Percentiles rank a stretch among this genome's conserved stretches.
Evolutionary conservation across 2,888 invertebrate species (phyloP).

Genomic region (Cancer borealis): DNA sequence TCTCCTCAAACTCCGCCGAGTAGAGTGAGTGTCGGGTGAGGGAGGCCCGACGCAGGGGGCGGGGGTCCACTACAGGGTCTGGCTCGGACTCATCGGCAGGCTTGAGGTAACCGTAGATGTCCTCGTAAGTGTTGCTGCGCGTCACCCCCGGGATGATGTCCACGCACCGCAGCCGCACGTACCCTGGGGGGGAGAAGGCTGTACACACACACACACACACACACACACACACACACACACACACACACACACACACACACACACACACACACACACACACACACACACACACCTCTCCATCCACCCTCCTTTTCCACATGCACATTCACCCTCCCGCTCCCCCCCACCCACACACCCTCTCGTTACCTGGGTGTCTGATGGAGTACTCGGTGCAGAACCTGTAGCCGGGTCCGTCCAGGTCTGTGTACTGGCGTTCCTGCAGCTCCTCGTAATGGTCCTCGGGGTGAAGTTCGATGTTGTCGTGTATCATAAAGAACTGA

Average conservation of each 20-base stretch:
- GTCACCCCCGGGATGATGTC: slow-evolving; percentile 74
- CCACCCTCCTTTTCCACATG: not conserved
- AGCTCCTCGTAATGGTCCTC: slow-evolving; percentile 76
- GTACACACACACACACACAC: not conserved
- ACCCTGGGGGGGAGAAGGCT: slow-evolving; percentile 75
- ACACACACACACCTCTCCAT: not conserved
- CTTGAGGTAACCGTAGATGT: slow-evolving; percentile 65
- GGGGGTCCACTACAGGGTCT: slow-evolving; percentile 61
- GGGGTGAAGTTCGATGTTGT: slow-evolving; percentile 78
- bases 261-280: slow-evolving; percentile 37
- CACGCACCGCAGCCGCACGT: slow-evolving; percentile 77
- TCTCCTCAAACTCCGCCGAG: slow-evolving; percentile 60
- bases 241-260: not conserved
- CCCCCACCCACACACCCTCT: not conserved
- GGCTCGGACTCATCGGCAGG: slow-evolving; percentile 55
- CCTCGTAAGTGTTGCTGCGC: slow-evolving; percentile 69
- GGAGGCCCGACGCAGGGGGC: slow-evolving; percentile 56
- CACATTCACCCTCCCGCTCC: not conserved
- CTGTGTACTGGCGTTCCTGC: slow-evolving; percentile 78
- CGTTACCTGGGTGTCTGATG: slow-evolving; percentile 75
- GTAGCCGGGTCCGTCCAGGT: slow-evolving; percentile 77
- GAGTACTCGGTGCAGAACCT: slow-evolving; percentile 78
- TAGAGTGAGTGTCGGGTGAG: not conserved
- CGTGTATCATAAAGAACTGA: slow-evolving; percentile 77
- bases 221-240: not conserved